Conservation (phyloP, 2,888 invertebrate species). For the Orthonevra nobilis region DNA sequence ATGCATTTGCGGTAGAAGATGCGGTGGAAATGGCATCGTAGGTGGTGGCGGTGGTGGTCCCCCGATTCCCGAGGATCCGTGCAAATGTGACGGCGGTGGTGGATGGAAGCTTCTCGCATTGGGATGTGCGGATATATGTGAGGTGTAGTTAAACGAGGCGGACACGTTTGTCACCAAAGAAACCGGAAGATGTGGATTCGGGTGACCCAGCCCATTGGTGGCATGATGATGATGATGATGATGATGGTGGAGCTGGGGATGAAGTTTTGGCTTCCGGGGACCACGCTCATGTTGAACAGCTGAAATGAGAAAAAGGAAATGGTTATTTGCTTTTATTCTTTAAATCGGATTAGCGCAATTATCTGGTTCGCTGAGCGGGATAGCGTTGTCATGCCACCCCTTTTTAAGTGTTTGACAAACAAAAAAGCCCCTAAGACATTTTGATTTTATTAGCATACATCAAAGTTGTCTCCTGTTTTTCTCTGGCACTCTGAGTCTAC, state of each 20-base stretch:
- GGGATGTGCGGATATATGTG: slow-evolving; percentile 77
- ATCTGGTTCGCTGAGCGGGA: slow-evolving; percentile 77
- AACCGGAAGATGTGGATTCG: slow-evolving; percentile 77
- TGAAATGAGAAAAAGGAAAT: slow-evolving; percentile 79
- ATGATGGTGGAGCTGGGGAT: slow-evolving; percentile 80
- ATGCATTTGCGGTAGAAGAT: slow-evolving; percentile 76
- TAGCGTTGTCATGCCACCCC: slow-evolving; percentile 6
- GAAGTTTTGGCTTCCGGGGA: slow-evolving; percentile 94
- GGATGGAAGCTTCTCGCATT: slow-evolving; percentile 75
- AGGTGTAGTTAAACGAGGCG: slow-evolving; percentile 80
- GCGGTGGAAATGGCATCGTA: slow-evolving; percentile 77
- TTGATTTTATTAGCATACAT: slow-evolving; percentile 69
- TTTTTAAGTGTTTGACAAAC: slow-evolving; percentile 35
- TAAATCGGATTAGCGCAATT: slow-evolving; percentile 80
- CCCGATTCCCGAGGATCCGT: slow-evolving; percentile 72
- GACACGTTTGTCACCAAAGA: slow-evolving; percentile 80
- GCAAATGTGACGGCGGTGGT: slow-evolving; percentile 69
- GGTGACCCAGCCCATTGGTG: slow-evolving; percentile 70
- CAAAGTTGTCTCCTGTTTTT: slow-evolving; percentile 55
- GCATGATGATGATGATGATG: slow-evolving; percentile 77
- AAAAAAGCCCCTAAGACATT: slow-evolving; percentile 65
- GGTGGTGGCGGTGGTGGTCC: slow-evolving; percentile 74
- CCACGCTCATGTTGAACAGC: slow-evolving; percentile 98
- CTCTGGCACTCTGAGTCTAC: not conserved
- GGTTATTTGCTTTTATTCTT: slow-evolving; percentile 78